These are phyloP conservation scores for Cairina moschata DNA, from an alignment of 2,113 vertebrate genomes.

Conservation along the genomic window DNA sequence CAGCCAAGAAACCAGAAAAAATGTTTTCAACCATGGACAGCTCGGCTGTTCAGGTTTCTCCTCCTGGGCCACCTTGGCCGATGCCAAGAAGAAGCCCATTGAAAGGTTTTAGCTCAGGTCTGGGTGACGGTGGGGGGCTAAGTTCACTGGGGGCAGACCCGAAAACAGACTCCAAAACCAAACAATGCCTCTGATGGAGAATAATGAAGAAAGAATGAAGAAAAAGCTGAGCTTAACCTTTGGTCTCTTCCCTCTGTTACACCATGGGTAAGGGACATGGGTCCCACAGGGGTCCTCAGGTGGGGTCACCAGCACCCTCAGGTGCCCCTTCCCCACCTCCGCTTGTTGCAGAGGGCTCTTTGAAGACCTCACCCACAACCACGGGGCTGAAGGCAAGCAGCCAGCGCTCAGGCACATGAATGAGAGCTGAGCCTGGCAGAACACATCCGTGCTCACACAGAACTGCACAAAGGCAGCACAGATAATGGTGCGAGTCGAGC, in stretches of 20 bases:
- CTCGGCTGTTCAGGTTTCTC: background rate
- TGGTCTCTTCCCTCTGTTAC: background rate
- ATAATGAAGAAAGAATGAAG: background rate
- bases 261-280: background rate
- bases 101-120: background rate
- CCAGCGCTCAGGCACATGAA: background rate
- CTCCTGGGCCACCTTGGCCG: accelerated
- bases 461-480: background rate
- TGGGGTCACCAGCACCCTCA: background rate
- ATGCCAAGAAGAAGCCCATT: background rate
- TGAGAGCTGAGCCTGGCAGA: background rate
- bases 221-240: background rate
- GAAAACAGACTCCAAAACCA: background rate
- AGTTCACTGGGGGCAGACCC: background rate
- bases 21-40: background rate
- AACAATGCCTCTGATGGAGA: background rate
- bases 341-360: background rate
- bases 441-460: background rate
- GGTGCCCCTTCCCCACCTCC: background rate
- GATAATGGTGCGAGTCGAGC: background rate
- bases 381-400: background rate
- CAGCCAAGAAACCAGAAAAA: background rate
- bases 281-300: background rate
- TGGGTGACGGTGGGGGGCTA: accelerated
- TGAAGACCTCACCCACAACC: accelerated